Evolutionary conservation across 2,888 invertebrate genomes (phyloP).

Genomic region (Biston betularia): DNA sequence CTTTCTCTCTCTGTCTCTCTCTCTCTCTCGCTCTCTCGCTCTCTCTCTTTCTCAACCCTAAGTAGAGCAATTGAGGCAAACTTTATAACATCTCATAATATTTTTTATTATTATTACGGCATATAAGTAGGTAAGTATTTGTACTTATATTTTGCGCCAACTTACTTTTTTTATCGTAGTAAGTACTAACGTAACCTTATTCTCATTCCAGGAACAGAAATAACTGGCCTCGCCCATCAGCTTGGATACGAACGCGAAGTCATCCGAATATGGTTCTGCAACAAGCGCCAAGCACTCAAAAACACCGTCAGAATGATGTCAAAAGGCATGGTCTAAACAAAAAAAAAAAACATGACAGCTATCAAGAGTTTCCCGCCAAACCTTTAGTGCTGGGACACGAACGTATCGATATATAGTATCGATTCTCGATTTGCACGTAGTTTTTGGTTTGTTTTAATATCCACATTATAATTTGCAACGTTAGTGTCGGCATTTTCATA

Average conservation of each 20-base stretch:
- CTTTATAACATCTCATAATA: too few relatives aligned
- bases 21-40: too few relatives aligned
- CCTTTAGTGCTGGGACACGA: conserved; percentile 53
- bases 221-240: conserved; percentile 97
- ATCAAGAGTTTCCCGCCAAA: conserved; percentile 39
- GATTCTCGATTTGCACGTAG: conserved; percentile 63
- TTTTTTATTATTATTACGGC: too few relatives aligned
- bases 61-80: too few relatives aligned
- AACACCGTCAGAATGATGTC: conserved; percentile 99
- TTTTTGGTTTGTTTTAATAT: conserved; percentile 56
- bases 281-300: conserved; percentile 98
- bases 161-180: too few relatives aligned
- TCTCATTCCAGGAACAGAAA: conserved; percentile 93
- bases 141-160: too few relatives aligned
- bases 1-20: too few relatives aligned
- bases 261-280: conserved; percentile 99
- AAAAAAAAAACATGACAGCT: conserved; percentile 42
- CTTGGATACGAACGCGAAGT: conserved; percentile 99
- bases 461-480: conserved; percentile 62
- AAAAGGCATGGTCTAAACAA: conserved; percentile 91
- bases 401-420: conserved; percentile 49
- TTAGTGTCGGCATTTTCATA: conserved; percentile 54
- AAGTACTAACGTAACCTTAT: not conserved
- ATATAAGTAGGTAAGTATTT: too few relatives aligned
- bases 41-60: too few relatives aligned